Base-by-base conservation (phyloP, 2,888 invertebrate genomes). In the Cryptophagus acutangulus region DNA sequence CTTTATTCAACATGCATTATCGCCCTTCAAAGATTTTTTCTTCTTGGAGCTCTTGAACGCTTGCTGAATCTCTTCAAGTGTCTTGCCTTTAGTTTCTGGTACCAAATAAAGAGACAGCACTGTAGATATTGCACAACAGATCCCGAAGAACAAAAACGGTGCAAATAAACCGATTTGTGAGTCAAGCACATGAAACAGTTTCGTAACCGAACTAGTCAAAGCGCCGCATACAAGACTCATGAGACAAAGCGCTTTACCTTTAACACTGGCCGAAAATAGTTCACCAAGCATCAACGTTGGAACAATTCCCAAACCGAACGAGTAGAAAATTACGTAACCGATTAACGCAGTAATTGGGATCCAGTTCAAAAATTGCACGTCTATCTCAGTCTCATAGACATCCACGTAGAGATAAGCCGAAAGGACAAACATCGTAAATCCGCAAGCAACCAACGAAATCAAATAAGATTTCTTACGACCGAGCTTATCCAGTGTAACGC, bases 81-180 rank as follows among this genome's bases (percentile, higher is more conserved):
- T n/a, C n/a, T n/a, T n/a, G n/a, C 63, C 65, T 46, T 57, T 63
- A 3, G 65, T 66, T 48, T 66, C 64, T 1, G 63, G 63, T 16
- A 66, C 51, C 36, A 56, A 53, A 43, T 50, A 61, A 38, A 58
- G 54, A 8, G 58, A 53, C 31, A 57, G 50, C 9, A 57, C 37
- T 5, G 54, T 46, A 15, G 56, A 51, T 2, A 54, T 6, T 16
- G 59, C 51, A 33, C 57, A 55, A 28, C 53, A 52, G 4, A 46
- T 20, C 1, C 57, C 48, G 43, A 62, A 66, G 14, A 62, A 45
- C 6, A 54, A 46, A 38, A 65, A 65, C 12, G 62, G 57, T 2
- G 51, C 46, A 38, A 48, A 59, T 33, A 61, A 38, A 2, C 63
- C 64, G 38, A 54, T 52, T 31, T 48, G 46, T 2, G 54, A 43